Evolutionary conservation across 2,888 invertebrate species (phyloP).

Genomic region (Clitarchus hookeri): DNA sequence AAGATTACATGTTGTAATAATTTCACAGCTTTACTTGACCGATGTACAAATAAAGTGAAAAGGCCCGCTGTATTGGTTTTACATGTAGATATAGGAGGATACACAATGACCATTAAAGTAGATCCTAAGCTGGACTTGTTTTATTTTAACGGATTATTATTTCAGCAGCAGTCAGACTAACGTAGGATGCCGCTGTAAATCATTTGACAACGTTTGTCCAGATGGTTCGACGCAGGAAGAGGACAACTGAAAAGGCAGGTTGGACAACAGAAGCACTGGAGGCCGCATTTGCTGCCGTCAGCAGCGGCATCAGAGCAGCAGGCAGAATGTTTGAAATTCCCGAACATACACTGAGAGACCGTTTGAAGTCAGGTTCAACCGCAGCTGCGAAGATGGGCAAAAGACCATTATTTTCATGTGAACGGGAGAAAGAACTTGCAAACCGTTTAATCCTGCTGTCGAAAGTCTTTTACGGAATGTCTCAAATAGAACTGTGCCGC

Average conservation of each 20-base stretch:
- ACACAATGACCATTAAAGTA: too few relatives aligned
- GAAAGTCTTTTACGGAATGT: constrained; percentile 45
- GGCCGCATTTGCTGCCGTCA: not conserved
- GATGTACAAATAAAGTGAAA: too few relatives aligned
- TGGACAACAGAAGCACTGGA: constrained; percentile 18
- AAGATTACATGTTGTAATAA: too few relatives aligned
- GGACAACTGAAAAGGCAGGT: not conserved
- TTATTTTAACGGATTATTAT: too few relatives aligned
- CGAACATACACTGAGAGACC: constrained; percentile 6
- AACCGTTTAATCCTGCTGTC: constrained; percentile 42
- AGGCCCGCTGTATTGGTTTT: too few relatives aligned
- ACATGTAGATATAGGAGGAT: too few relatives aligned
- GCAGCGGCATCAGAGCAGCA: not conserved
- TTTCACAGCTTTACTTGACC: too few relatives aligned
- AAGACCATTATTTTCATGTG: constrained; percentile 40
- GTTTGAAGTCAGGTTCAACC: constrained; percentile 4
- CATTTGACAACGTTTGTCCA: too few relatives aligned
- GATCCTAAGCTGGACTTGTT: too few relatives aligned
- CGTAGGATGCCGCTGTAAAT: not conserved
- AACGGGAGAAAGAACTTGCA: constrained; percentile 44
- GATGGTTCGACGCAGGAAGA: not conserved
- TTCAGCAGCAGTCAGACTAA: too few relatives aligned
- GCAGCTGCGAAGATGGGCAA: constrained; percentile 27
- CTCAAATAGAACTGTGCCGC: constrained; percentile 44
- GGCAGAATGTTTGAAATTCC: not conserved